Percentiles rank a stretch among this genome's conserved stretches.
Conservation (phyloP, 2,888 invertebrate genomes). For the Torymus aiolomorphi region DNA sequence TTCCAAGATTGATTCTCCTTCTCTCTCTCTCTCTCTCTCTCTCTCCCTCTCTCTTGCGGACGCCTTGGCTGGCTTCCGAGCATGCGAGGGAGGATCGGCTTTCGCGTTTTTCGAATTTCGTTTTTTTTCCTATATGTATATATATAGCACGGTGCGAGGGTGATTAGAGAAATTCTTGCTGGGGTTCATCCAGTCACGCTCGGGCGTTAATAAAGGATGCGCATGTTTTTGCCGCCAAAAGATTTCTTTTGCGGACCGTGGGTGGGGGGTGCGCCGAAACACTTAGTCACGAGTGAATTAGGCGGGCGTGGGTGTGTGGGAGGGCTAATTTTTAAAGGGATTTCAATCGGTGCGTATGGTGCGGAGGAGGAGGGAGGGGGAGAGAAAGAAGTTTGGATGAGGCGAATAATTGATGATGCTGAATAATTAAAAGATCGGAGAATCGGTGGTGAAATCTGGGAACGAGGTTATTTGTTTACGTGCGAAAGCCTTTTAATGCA, state of each 20-base stretch:
- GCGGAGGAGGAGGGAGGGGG: too few species aligned
- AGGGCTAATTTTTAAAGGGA: too few species aligned
- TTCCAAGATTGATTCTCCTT: constrained; percentile 52
- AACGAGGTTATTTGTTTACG: too few species aligned
- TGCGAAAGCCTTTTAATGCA: too few species aligned
- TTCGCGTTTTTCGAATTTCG: constrained; percentile 20
- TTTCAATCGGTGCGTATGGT: too few species aligned
- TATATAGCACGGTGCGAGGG: background rate
- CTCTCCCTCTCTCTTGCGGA: background rate
- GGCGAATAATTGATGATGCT: too few species aligned
- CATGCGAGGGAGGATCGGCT: background rate
- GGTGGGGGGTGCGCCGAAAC: background rate
- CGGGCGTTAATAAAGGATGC: constrained; percentile 10
- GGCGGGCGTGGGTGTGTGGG: background rate
- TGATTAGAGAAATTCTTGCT: constrained; percentile 25
- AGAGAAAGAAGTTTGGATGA: background rate
- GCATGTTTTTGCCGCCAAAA: background rate
- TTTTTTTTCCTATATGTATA: background rate
- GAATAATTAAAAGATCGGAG: too few species aligned
- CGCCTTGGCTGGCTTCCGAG: too few species aligned
- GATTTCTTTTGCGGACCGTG: background rate
- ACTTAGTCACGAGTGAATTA: constrained; percentile 15
- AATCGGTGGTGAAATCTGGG: too few species aligned
- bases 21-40: constrained; percentile 18
- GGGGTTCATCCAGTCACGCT: constrained; percentile 25